Percentiles rank a stretch among this genome's conserved stretches.
Evolutionary conservation across 2,797 vertebrate genomes (phyloP).

Genomic region (Urophycis tenuis): DNA sequence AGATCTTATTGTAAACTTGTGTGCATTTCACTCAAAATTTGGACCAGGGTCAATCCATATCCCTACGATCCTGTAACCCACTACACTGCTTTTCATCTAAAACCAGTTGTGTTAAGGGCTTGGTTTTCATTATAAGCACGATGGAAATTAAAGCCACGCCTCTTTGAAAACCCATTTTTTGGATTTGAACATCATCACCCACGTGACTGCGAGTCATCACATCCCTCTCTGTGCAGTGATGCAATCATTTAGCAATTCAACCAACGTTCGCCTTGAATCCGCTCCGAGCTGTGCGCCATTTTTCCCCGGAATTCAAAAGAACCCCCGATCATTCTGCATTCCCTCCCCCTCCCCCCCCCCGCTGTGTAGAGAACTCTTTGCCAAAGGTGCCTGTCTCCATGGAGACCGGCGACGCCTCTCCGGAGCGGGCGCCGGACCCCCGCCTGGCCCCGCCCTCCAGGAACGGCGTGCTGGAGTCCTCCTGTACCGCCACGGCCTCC

Average conservation of each 20-base stretch:
- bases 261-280: not conserved
- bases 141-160: not conserved
- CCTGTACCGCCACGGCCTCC: constrained; percentile 75
- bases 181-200: no score
- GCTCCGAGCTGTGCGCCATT: not conserved
- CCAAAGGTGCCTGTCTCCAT: constrained; percentile 86
- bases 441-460: constrained; percentile 82
- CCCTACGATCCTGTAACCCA: not conserved
- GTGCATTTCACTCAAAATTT: not conserved
- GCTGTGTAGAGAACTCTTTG: constrained; percentile 90
- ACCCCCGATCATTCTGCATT: not conserved
- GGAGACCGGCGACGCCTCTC: constrained; percentile 85
- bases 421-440: constrained; percentile 84
- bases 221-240: not conserved
- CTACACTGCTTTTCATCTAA: not conserved
- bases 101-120: not conserved
- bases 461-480: constrained; percentile 78
- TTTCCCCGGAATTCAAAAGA: no score
- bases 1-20: not conserved
- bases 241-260: no score
- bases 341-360: no score
- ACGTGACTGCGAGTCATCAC: no score
- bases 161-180: not conserved
- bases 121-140: not conserved
- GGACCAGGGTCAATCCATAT: not conserved